Evolutionary conservation across 2,797 vertebrate species (phyloP).

Genomic region (Pangasius larnaudii): DNA sequence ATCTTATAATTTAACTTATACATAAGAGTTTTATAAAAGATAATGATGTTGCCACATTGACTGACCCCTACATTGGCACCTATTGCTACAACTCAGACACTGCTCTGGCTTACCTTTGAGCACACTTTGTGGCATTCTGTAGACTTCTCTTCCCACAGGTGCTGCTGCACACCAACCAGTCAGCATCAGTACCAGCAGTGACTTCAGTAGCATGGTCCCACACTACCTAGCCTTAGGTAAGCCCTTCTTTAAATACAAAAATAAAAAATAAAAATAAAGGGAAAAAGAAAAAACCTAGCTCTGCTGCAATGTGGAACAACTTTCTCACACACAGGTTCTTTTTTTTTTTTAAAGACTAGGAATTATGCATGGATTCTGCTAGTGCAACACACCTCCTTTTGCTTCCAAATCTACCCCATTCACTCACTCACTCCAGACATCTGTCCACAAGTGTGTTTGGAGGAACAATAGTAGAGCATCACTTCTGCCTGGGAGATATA

Average conservation of each 20-base stretch:
- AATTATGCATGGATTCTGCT: conserved; percentile 12
- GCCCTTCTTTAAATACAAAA: conserved; percentile 34
- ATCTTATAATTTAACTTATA: neutral
- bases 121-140: conserved; percentile 82
- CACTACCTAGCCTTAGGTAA: conserved; percentile 66
- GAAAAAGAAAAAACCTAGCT: neutral
- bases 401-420: conserved; percentile 59
- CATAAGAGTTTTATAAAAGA: neutral
- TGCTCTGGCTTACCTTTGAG: conserved; percentile 78
- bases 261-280: conserved; percentile 25
- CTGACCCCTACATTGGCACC: neutral
- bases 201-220: conserved; percentile 69
- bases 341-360: conserved; percentile 8
- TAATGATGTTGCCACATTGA: neutral
- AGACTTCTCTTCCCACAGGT: conserved; percentile 80
- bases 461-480: conserved; percentile 75
- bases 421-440: conserved; percentile 68
- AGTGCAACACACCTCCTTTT: conserved; percentile 59
- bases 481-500: conserved; percentile 81
- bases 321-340: neutral
- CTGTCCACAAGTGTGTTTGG: conserved; percentile 76
- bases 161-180: conserved; percentile 67
- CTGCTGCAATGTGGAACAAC: neutral
- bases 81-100: neutral
- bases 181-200: conserved; percentile 58